Evolutionary conservation across 2,888 invertebrate species (phyloP), one percentile per base, ranked within the genome.

Genomic region (Dasysyrphus albostriatus): DNA sequence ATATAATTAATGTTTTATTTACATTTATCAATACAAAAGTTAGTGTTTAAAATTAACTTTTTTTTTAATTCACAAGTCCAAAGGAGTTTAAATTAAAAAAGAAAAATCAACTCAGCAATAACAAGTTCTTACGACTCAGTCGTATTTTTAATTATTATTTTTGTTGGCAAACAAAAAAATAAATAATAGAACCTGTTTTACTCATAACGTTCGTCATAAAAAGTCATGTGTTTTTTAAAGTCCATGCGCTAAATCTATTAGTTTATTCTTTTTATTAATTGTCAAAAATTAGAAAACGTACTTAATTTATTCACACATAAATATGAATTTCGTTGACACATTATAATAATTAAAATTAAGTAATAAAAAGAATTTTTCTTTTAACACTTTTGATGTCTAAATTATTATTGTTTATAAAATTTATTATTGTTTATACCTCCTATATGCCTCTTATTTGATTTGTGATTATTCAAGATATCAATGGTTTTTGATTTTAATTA

Each of bases 271-370:
- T 44, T 44, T 63, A 5, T n/a, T 63, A 44, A 63, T 29, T 29
- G 24, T 29, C 32, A 29, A 42, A 29, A 44, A 32, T n/a, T n/a
- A 44, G 1, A 29, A 29, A 4, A 8, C 29, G 44, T 63, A 44
- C 9, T 63, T 63, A 44, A 63, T 63, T 63, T 44, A 44, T 63
- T 44, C n/a, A 44, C n/a, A 10, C 0, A 42, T 49, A 19, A 5
- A 6, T 9, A 59, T 59, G 16, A 19, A 37, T 37, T 29, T 59
- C 9, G 4, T 63, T 63, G 29, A 63, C 63, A 63, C 63, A 14
- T 59, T 37, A 37, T 37, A 37, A 37, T 37, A 12, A 19, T 37
- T 19, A 19, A 39, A 37, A 58, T n/a, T 34, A 16, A 42, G 16
- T 12, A 24, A 39, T n/a, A 7, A 59, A 59, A 12, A 19, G 0